These are phyloP conservation scores for Chrysaora quinquecirrha DNA, from an alignment of 30 jellyfish, hydroid and myxozoan genomes.

Conservation along the genomic window DNA sequence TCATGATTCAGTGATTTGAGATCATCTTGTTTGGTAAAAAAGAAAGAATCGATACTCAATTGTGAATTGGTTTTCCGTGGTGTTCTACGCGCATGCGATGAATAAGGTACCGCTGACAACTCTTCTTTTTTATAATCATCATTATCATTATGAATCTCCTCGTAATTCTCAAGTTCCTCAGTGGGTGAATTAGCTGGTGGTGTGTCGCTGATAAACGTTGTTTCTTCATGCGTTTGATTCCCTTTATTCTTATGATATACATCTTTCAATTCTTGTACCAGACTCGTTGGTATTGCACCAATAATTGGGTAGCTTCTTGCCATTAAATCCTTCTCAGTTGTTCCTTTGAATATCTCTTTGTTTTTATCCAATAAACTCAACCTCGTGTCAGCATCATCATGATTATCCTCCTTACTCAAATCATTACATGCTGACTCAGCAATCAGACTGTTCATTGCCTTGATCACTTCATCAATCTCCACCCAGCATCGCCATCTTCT, in stretches of 20 bases:
- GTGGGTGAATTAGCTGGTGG: constrained; percentile 67
- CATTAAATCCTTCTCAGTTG: constrained; percentile 13
- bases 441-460: constrained; percentile 66
- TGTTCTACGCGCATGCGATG: constrained; percentile 66
- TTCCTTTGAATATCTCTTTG: constrained; percentile 1
- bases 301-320: constrained; percentile 60
- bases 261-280: constrained; percentile 8
- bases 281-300: constrained; percentile 71
- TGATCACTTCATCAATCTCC: constrained; percentile 75
- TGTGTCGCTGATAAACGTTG: constrained; percentile 29
- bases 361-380: constrained; percentile 24
- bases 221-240: constrained; percentile 6
- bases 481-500: constrained; percentile 92
- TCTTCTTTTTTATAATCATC: constrained; percentile 4
- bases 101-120: constrained; percentile 55
- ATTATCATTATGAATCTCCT: too few species aligned
- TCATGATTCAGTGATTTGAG: neutral
- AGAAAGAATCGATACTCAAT: constrained; percentile 58
- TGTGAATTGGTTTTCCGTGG: constrained; percentile 64
- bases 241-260: neutral
- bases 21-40: constrained; percentile 18
- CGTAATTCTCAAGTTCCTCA: constrained; percentile 11
- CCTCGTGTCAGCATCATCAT: constrained; percentile 14
- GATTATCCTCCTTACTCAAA: neutral
- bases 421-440: constrained; percentile 43